phyloP scores from a whole-genome alignment of 2,797 vertebrate species.

The Channallabes apus region DNA sequence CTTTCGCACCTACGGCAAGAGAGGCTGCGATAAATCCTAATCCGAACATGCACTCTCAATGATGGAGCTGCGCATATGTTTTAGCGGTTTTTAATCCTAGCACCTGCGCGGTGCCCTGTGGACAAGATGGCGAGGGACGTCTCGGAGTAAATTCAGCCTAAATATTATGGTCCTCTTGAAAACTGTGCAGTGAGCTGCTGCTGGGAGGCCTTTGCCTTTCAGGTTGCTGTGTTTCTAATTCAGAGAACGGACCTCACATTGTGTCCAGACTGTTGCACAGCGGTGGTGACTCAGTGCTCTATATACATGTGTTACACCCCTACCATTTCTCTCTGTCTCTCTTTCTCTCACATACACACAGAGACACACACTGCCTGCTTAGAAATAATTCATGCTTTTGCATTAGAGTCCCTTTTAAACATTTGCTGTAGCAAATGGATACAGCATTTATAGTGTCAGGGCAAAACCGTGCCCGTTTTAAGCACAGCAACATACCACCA shows the following conservation, averaged over 20 bases:
- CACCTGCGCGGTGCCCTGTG: constrained; percentile 23
- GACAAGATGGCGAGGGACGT: constrained; percentile 30
- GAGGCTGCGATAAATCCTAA: not conserved
- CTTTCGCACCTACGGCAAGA: not conserved
- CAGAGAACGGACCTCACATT: constrained; percentile 55
- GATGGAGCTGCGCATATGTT: constrained; percentile 23
- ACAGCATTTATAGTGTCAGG: constrained; percentile 32
- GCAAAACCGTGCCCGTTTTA: constrained; percentile 24
- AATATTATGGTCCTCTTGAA: constrained; percentile 40
- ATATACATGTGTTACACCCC: constrained; percentile 40
- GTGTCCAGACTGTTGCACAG: constrained; percentile 60
- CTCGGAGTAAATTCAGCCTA: constrained; percentile 21
- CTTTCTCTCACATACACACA: not conserved
- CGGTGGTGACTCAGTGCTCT: constrained; percentile 56
- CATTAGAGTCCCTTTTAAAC: constrained; percentile 49
- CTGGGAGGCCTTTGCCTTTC: constrained; percentile 53
- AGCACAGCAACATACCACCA: constrained; percentile 23
- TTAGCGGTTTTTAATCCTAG: not conserved
- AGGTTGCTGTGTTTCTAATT: constrained; percentile 58
- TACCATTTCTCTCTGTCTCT: constrained; percentile 28
- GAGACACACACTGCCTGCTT: constrained; percentile 32
- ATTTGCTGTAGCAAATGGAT: constrained; percentile 44
- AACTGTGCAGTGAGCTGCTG: constrained; percentile 32
- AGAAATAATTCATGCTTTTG: constrained; percentile 54
- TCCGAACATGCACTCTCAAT: not conserved